Conservation (phyloP, 2,797 vertebrate genomes). For the Acridotheres tristis region DNA sequence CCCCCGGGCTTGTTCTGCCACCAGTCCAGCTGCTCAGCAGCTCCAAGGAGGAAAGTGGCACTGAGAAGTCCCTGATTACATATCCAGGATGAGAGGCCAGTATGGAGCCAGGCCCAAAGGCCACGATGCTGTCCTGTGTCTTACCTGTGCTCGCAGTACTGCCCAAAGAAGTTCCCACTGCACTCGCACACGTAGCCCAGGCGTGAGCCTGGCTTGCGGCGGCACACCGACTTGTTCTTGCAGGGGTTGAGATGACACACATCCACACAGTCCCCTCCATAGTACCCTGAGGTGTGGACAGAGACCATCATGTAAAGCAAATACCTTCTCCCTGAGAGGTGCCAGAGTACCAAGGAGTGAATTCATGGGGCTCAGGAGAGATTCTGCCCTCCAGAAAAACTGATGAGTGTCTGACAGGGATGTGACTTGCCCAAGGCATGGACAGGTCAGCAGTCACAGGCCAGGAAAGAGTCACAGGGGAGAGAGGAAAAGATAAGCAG, state of each 20-base stretch:
- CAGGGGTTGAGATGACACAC: conserved; percentile 96
- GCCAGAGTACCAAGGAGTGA: background rate
- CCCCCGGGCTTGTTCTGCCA: background rate
- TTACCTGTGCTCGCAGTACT: conserved; percentile 97
- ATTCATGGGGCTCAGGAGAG: background rate
- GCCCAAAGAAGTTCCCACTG: conserved; percentile 89
- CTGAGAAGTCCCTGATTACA: background rate
- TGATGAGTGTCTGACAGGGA: background rate
- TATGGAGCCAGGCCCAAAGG: background rate
- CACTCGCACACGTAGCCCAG: conserved; percentile 94
- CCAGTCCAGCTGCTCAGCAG: background rate
- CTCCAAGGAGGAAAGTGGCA: background rate
- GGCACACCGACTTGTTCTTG: conserved; percentile 93
- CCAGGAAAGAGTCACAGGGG: background rate
- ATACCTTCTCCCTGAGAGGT: background rate
- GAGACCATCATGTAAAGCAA: background rate
- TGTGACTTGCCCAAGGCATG: background rate
- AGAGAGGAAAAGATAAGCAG: background rate
- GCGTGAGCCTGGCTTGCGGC: conserved; percentile 84
- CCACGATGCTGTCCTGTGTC: background rate
- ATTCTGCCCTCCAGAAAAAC: background rate
- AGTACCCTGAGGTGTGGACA: conserved; percentile 83
- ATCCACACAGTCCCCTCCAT: conserved; percentile 89
- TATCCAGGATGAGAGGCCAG: background rate
- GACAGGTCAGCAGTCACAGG: background rate